Evolutionary conservation across 2,888 invertebrate genomes (phyloP).

Genomic region (Chrysolina haemoptera): DNA sequence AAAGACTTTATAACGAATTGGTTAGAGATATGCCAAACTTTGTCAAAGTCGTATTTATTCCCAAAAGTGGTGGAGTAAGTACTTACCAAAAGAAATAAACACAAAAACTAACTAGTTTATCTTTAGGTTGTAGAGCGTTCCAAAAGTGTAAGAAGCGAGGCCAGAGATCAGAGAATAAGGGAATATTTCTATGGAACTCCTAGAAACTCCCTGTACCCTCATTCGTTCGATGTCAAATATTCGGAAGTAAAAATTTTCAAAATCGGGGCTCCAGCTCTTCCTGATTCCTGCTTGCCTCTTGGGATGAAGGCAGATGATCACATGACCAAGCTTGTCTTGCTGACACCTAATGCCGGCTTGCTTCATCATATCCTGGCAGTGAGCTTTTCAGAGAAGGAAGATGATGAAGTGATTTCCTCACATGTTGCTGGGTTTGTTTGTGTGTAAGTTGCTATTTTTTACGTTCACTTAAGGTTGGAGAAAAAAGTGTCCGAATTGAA

Average conservation of each 20-base stretch:
- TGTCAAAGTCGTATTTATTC: slow-evolving; percentile 82
- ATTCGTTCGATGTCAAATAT: slow-evolving; percentile 95
- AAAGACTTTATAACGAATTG: slow-evolving; percentile 94
- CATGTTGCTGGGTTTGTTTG: slow-evolving; percentile 94
- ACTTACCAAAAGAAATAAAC: slow-evolving; percentile 29
- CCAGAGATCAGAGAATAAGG: slow-evolving; percentile 85
- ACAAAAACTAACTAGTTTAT: slow-evolving; percentile 24
- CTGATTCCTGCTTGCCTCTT: slow-evolving; percentile 96
- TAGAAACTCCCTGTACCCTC: slow-evolving; percentile 82
- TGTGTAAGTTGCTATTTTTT: slow-evolving; percentile 80
- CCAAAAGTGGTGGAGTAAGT: slow-evolving; percentile 94
- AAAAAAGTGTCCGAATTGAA: no score
- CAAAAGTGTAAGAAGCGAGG: slow-evolving; percentile 79
- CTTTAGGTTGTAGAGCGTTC: slow-evolving; percentile 88
- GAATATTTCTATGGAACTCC: slow-evolving; percentile 98
- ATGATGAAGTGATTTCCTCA: slow-evolving; percentile 89
- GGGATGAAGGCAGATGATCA: slow-evolving; percentile 96
- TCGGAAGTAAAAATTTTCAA: slow-evolving; percentile 91
- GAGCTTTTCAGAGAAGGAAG: slow-evolving; percentile 86
- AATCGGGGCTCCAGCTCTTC: slow-evolving; percentile 93
- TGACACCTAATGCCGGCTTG: slow-evolving; percentile 83
- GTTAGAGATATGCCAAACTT: slow-evolving; percentile 94
- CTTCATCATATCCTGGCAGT: slow-evolving; percentile 92
- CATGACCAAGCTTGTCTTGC: slow-evolving; percentile 88
- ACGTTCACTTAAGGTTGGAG: no score